Evolutionary conservation across 2,888 invertebrate genomes (phyloP), one percentile per base, ranked within the genome.

Genomic region (Campopleginae sp.): DNA sequence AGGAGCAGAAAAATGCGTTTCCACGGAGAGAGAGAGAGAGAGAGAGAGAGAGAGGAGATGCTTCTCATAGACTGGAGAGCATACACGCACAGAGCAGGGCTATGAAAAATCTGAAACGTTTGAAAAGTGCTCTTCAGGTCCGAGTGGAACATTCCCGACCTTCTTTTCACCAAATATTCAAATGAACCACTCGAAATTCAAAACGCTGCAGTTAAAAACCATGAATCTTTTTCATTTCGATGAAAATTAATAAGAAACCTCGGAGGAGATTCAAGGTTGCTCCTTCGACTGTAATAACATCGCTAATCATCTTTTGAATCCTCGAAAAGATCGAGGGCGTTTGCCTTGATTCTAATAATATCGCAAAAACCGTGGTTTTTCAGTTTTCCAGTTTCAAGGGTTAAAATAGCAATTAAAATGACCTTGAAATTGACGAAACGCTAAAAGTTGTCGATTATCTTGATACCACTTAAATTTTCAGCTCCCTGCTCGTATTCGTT

Each of bases 101-200:
- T 27, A 74, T 58, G 74, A 44, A 61, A 74, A 74, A 74, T 58
- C 58, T 61, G 42, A 68, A 14, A 68, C 17, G n/a, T 46, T 46
- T 46, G 68, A 68, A 38, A 46, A 66, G 38, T 42, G 38, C 42
- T 46, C 46, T 46, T 46, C 27, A 8, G 66, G 66, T 66, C 42
- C 19, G 19, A 66, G 66, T 42, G 23, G 19, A 66, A 66, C 10
- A 66, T 66, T 66, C 66, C 66, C 27, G 38, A 38, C 23, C 23
- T 48, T 38, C 46, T 17, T 46, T 48, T 46, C 1, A 46, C 68
- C 8, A 48, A 46, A 66, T 66, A 65, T 38, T 65, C 38, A 65
- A 58, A 58, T 58, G 27, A 27, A 58, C 17, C 4, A 65, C n/a
- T 8, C 31, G 42, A 4, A 44, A 66, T 66, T 66, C 66, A 66